Evolutionary conservation across 92 coral and sea anemone species (phyloP).

Genomic region (Phymanthus crucifer): DNA sequence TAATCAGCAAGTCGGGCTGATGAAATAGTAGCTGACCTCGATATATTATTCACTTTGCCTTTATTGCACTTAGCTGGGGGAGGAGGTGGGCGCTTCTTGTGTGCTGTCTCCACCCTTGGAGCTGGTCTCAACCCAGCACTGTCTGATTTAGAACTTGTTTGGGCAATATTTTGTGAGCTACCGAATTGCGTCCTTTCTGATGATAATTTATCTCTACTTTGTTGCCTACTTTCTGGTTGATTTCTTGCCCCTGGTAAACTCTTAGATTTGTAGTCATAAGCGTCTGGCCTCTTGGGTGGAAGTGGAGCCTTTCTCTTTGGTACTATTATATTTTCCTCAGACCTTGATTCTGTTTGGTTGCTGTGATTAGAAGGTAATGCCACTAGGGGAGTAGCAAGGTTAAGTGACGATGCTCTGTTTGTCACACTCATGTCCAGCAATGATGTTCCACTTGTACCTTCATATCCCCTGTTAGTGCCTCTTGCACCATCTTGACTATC

Average conservation of each 20-base stretch:
- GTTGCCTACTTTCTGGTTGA: background rate
- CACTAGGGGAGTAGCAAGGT: slow-evolving; percentile 18
- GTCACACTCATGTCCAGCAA: slow-evolving; percentile 35
- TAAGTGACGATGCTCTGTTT: slow-evolving; percentile 22
- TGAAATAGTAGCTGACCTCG: slow-evolving; percentile 41
- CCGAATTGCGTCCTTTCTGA: slow-evolving; percentile 11
- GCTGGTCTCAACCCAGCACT: slow-evolving; percentile 15
- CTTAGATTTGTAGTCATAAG: slow-evolving; percentile 14
- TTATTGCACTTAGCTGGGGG: slow-evolving; percentile 33
- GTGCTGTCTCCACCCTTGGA: slow-evolving; percentile 19
- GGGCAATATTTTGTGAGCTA: slow-evolving; percentile 8
- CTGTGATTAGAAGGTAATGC: slow-evolving; percentile 17
- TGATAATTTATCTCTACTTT: background rate
- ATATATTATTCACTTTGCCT: slow-evolving; percentile 1
- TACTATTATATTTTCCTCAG: slow-evolving; percentile 18
- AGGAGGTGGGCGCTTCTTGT: slow-evolving; percentile 44
- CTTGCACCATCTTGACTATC: slow-evolving; percentile 5
- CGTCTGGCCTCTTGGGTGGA: slow-evolving; percentile 26
- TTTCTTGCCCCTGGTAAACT: slow-evolving; percentile 12
- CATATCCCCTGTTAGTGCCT: background rate
- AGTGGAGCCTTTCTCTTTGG: slow-evolving; percentile 60
- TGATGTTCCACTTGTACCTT: slow-evolving; percentile 4
- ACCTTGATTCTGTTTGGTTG: background rate
- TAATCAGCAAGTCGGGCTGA: background rate
- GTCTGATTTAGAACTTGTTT: slow-evolving; percentile 6